Conservation (phyloP, 2,888 invertebrate genomes). For the Melanargia galathea region DNA sequence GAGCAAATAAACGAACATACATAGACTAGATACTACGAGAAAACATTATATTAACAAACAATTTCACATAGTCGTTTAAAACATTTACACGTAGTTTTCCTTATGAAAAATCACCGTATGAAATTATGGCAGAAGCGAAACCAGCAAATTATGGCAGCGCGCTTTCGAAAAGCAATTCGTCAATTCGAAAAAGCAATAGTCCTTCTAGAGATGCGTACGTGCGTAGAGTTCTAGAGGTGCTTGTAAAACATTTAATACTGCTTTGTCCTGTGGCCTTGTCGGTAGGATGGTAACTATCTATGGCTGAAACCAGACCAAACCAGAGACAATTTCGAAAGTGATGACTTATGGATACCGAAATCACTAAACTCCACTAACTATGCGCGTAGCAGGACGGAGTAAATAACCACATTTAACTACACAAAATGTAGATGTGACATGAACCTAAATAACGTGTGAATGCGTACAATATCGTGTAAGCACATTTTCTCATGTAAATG, state of each 20-base stretch:
- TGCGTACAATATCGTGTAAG: too few species aligned
- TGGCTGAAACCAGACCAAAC: too few species aligned
- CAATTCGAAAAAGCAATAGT: not conserved
- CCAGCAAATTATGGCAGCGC: not conserved
- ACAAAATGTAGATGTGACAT: not conserved
- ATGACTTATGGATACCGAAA: too few species aligned
- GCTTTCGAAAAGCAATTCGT: not conserved
- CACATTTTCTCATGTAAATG: slow-evolving; percentile 1
- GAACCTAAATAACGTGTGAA: not conserved
- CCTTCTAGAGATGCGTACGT: too few species aligned
- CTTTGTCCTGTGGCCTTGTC: too few species aligned
- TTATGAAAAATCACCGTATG: not conserved
- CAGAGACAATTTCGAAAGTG: too few species aligned
- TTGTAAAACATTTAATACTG: not conserved
- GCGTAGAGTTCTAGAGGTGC: not conserved
- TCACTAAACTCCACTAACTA: too few species aligned
- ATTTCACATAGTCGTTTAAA: not conserved
- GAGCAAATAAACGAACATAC: too few species aligned
- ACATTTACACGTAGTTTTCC: not conserved
- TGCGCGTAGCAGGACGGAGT: too few species aligned
- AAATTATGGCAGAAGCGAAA: not conserved
- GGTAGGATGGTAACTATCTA: too few species aligned
- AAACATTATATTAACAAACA: not conserved
- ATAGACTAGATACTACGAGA: too few species aligned
- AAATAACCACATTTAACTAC: too few species aligned